Evolutionary conservation across 2,113 vertebrate genomes (phyloP), one percentile per base, ranked within the genome.

Genomic region (Notothenia coriiceps): DNA sequence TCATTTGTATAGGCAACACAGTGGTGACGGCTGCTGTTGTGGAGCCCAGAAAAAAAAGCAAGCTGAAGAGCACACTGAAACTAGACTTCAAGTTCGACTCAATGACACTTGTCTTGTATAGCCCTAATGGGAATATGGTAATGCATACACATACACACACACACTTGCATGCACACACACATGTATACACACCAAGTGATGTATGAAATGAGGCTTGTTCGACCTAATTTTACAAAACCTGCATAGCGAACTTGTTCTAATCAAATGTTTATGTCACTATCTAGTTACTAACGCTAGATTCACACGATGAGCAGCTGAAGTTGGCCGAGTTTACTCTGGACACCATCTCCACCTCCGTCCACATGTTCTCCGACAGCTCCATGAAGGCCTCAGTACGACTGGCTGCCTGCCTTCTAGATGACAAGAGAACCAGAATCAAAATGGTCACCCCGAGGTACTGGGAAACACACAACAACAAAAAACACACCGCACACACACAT

Each of bases 11-110:
- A 97, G 97, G 95, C 87, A 94, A 95, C 88, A 97, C 96, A 35
- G 94, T 98, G 79, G 96, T 99, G 77, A 99, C 95, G 0, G 95
- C 98, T 80, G 97, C 98, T 80, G 96, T 99, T 43, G 98, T 99
- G 66, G 98, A 99, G 93, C 81, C 94, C 5, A 95, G 96, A 81
- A 94, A 96, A 77, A 91, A 60, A 56, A 52, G 74, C 76, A 97
- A 95, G 89, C 87, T 96, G 82, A 98, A 96, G 93, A 98, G 80
- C 43, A 96, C 95, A 0, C 88, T 99, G 18, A 99, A 97, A 74
- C 71, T 98, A 59, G 94, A 97, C 88, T 98, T 99, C 87, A 95
- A 88, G 90, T 98, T 98, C 1, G 97, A 99, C 87, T 97, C 96
- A 68, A 93, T 99, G 93, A 97, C 96, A 2, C 92, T 99, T 85